Evolutionary conservation across 2,888 invertebrate species (phyloP).

Genomic region (Leptopilina drosophilae): DNA sequence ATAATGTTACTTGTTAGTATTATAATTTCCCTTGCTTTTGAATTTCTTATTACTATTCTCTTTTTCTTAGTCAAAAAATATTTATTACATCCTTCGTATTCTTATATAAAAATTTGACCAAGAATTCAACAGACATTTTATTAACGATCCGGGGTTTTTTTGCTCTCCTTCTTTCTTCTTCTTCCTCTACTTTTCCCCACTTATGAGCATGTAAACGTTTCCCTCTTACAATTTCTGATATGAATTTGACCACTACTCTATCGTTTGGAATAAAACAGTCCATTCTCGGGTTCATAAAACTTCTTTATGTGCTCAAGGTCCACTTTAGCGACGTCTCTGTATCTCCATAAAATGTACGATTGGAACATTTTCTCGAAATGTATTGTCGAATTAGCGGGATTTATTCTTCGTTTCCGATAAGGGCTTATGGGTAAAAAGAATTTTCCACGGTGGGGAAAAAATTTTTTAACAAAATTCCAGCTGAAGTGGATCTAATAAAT

Average conservation of each 20-base stretch:
- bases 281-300: slow-evolving; percentile 38
- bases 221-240: background rate
- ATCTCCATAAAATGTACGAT: slow-evolving; percentile 38
- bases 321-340: slow-evolving; percentile 32
- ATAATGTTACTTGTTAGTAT: no score
- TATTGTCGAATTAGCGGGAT: slow-evolving; percentile 39
- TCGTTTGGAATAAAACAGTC: slow-evolving; percentile 3
- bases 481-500: no score
- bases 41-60: no score
- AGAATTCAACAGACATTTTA: no score
- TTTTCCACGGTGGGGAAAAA: background rate
- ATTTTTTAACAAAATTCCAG: background rate
- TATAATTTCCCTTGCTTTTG: no score
- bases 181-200: background rate
- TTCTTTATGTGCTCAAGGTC: slow-evolving; percentile 32
- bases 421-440: slow-evolving; percentile 6
- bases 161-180: background rate
- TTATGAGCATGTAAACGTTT: slow-evolving; percentile 26
- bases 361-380: slow-evolving; percentile 34
- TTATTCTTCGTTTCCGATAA: slow-evolving; percentile 19
- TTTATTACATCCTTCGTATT: no score
- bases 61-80: no score
- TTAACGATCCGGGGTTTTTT: no score
- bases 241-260: slow-evolving; percentile 27
- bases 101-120: no score